Conservation (phyloP, 2,888 invertebrate genomes). For the Drosophila mayaguana region DNA sequence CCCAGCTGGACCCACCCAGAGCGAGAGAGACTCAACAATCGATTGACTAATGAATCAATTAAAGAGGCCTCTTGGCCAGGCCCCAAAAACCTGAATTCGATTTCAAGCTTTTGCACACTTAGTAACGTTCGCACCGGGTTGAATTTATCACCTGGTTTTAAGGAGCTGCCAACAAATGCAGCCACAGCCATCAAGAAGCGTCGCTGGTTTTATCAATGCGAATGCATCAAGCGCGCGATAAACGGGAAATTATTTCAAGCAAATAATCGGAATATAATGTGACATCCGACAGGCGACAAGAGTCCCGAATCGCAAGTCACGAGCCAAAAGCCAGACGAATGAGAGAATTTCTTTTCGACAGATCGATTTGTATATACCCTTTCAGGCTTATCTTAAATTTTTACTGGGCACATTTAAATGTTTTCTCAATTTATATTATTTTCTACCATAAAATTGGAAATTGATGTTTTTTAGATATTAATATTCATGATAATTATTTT, state of each 20-base stretch:
- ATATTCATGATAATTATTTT: no score
- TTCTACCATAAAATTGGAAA: no score
- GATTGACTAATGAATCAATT: conserved; percentile 75
- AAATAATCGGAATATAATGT: conserved; percentile 79
- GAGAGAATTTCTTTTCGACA: neutral
- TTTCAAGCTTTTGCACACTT: conserved; percentile 18
- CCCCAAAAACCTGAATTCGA: conserved; percentile 27
- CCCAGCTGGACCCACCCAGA: conserved; percentile 31
- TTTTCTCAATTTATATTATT: neutral
- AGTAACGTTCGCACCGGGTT: conserved; percentile 26
- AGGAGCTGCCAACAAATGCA: conserved; percentile 59
- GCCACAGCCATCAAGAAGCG: conserved; percentile 52
- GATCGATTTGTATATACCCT: conserved; percentile 12
- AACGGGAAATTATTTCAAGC: conserved; percentile 76
- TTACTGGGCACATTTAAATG: neutral
- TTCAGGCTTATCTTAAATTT: neutral
- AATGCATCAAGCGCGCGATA: conserved; percentile 58
- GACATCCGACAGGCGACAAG: conserved; percentile 73
- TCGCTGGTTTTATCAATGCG: conserved; percentile 45
- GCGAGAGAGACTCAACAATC: conserved; percentile 41
- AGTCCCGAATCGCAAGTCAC: conserved; percentile 27
- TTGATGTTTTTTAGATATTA: no score
- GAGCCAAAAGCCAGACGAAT: conserved; percentile 31
- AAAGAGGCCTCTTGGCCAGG: conserved; percentile 55
- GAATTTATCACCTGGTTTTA: conserved; percentile 54